Base-by-base conservation (phyloP, 2,888 invertebrate genomes). In the Ametastegia equiseti region DNA sequence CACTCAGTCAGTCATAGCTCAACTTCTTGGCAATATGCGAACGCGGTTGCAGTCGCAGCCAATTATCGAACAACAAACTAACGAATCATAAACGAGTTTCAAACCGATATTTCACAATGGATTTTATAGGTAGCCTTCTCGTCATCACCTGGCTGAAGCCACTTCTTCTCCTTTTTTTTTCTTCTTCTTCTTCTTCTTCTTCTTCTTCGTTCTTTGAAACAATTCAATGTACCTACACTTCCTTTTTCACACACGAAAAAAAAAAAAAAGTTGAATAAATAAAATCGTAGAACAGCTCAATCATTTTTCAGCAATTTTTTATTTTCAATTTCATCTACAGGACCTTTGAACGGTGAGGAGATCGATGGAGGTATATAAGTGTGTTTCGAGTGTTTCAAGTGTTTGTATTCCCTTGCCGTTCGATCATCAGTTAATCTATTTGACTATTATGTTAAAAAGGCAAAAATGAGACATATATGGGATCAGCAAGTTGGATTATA, bases 371-470 rank as follows among this genome's bases (percentile, higher is more conserved):
- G 36, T 65, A n/a, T n/a, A n/a, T 39, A 39, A n/a, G n/a, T n/a
- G 67, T 39, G 67, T 67, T 67, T 67, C 67, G 39, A 67, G 39
- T 67, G n/a, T 67, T 67, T 67, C 65, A 39, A 65, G 65, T 36
- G 65, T 65, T 57, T 36, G 2, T 3, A 11, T 67, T 39, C 39
- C 67, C 67, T 67, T 6, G 39, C 39, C 39, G 67, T 7, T 67
- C 19, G 67, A 67, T 30, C 27, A 30, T 23, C 13, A n/a, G 15
- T 63, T 15, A 33, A 13, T 36, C 19, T n/a, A 7, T n/a, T 39
- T 65, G 2, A 33, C 1, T 39, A 19, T 39, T 67, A 36, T 39
- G 7, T 2, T 39, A 39, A 36, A 39, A 39, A 19, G 7, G 9
- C 36, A 39, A 36, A 39, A 39, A 19, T 11, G 1, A 7, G 5